A percentile compares a stretch with the other conserved stretches of the same genome.
Conservation (phyloP, 37 sponge, comb jelly and placozoan genomes). For the Aplysina aerophoba region DNA sequence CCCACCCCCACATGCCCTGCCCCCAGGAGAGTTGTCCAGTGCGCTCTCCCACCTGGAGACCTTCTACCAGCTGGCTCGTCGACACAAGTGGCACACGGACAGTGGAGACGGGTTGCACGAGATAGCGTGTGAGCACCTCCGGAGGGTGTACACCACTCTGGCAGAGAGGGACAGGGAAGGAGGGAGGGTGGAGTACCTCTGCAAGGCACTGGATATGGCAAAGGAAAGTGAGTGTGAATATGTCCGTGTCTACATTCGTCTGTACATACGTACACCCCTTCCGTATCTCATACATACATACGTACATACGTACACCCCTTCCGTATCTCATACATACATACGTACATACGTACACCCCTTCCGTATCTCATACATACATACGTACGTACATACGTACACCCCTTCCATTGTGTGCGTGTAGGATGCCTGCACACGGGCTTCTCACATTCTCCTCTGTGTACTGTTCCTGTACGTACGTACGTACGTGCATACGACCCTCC, state of each 20-base stretch:
- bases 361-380: too few relatives aligned
- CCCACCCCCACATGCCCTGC: too few relatives aligned
- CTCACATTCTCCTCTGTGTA: too few relatives aligned
- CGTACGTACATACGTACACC: too few relatives aligned
- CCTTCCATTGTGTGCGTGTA: too few relatives aligned
- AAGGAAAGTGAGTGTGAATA: constrained; percentile 52
- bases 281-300: background rate
- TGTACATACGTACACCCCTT: background rate
- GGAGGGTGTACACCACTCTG: constrained; percentile 80
- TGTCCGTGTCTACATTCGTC: too few relatives aligned
- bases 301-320: background rate
- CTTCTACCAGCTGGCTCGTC: constrained; percentile 62
- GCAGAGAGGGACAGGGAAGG: constrained; percentile 63
- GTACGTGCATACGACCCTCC: too few relatives aligned
- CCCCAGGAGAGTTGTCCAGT: constrained; percentile 61
- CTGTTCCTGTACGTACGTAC: too few relatives aligned
- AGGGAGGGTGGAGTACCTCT: constrained; percentile 41
- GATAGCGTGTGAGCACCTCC: constrained; percentile 75
- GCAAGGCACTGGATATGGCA: constrained; percentile 76
- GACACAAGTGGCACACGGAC: constrained; percentile 81
- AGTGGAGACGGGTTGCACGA: constrained; percentile 74
- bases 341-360: too few relatives aligned
- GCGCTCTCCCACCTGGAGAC: constrained; percentile 70
- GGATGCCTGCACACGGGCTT: too few relatives aligned
- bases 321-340: too few relatives aligned